These are phyloP conservation scores for Prolemur simus DNA, from an alignment of 2,113 vertebrate genomes.

Conservation along the genomic window DNA sequence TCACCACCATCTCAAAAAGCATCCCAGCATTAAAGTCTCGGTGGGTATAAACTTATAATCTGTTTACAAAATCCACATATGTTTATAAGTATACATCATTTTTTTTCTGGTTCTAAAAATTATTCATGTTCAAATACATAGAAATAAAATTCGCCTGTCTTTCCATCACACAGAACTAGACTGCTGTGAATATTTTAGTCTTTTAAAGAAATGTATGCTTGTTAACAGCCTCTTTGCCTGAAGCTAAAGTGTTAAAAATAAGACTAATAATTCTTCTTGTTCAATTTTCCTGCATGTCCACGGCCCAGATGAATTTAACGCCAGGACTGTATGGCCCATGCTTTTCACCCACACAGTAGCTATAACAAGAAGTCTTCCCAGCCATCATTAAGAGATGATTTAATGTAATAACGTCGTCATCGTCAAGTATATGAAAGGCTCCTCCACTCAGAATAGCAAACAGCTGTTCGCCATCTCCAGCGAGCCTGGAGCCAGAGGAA, in stretches of 20 bases:
- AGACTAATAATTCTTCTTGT: background rate
- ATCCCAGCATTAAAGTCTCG: background rate
- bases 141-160: background rate
- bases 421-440: conserved; percentile 65
- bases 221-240: conserved; percentile 8
- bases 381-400: conserved; percentile 71
- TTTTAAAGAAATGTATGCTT: conserved; percentile 11
- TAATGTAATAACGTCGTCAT: conserved; percentile 39
- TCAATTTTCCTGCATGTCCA: background rate
- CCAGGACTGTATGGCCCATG: background rate
- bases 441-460: conserved; percentile 66
- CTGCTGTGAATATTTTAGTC: background rate
- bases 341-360: conserved; percentile 34
- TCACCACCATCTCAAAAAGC: background rate
- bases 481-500: conserved; percentile 5
- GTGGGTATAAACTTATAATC: background rate
- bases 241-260: conserved; percentile 37
- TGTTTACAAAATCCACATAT: background rate
- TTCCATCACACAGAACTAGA: background rate
- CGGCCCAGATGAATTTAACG: conserved; percentile 45
- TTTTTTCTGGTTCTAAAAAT: background rate
- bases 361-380: conserved; percentile 54
- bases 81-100: background rate
- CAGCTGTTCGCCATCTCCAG: conserved; percentile 66
- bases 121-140: background rate